Percentiles rank a stretch among this genome's conserved stretches.
Conservation (phyloP, 2,113 vertebrate genomes). For the Myanophis thanlyinensis region DNA sequence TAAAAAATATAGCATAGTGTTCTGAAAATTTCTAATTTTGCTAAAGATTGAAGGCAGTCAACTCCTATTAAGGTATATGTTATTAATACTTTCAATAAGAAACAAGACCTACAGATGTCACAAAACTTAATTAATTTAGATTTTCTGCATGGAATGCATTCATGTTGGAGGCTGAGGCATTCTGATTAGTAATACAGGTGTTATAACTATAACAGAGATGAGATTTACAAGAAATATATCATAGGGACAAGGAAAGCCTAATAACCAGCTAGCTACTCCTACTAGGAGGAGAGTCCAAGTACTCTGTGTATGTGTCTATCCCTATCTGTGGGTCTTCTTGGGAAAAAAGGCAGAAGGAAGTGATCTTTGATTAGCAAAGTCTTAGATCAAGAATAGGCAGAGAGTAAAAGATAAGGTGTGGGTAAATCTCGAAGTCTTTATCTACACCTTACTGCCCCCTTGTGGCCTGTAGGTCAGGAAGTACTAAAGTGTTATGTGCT, state of each 20-base stretch:
- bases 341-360: neutral
- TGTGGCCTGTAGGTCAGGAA: neutral
- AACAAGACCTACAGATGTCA: neutral
- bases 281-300: neutral
- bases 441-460: neutral
- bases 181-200: neutral
- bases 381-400: neutral
- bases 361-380: neutral
- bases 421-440: neutral
- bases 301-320: neutral
- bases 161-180: neutral
- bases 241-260: neutral
- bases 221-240: neutral
- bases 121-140: neutral
- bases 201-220: neutral
- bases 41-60: neutral
- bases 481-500: neutral
- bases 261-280: neutral
- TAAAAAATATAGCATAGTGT: neutral
- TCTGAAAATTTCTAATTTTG: neutral
- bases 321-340: neutral
- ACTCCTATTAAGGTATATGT: neutral
- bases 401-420: neutral
- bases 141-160: neutral
- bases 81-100: neutral